Percentiles rank a stretch among this genome's conserved stretches.
Conservation (phyloP, 2,888 invertebrate genomes). For the Pegoplata infirma region DNA sequence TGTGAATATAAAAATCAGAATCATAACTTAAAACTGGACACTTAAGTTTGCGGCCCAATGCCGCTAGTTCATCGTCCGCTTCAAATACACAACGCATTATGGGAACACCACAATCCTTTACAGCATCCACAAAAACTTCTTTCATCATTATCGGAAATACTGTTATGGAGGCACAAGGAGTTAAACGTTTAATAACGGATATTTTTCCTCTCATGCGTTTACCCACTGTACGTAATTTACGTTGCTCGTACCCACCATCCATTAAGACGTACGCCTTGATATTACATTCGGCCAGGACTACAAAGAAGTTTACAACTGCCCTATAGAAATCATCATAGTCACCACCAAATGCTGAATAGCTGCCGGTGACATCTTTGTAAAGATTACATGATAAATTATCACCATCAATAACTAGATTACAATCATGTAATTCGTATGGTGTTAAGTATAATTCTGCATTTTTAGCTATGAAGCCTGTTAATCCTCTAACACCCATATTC, state of each 20-base stretch:
- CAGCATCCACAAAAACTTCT: slow-evolving; percentile 86
- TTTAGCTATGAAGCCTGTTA: slow-evolving; percentile 88
- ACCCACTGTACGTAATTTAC: slow-evolving; percentile 84
- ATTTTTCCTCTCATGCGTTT: slow-evolving; percentile 82
- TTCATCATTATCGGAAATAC: slow-evolving; percentile 88
- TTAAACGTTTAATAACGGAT: slow-evolving; percentile 80
- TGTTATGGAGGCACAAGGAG: slow-evolving; percentile 80
- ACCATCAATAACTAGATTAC: slow-evolving; percentile 88
- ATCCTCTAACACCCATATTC: slow-evolving; percentile 90
- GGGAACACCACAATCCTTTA: slow-evolving; percentile 82
- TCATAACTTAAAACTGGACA: slow-evolving; percentile 95
- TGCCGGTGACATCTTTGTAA: slow-evolving; percentile 82
- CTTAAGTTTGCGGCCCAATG: slow-evolving; percentile 85
- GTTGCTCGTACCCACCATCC: slow-evolving; percentile 87
- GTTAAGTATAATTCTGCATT: slow-evolving; percentile 83
- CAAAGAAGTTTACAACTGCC: slow-evolving; percentile 83
- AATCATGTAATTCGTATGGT: slow-evolving; percentile 82
- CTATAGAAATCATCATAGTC: slow-evolving; percentile 89
- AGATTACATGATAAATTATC: slow-evolving; percentile 86
- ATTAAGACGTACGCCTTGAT: slow-evolving; percentile 86
- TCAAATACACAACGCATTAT: slow-evolving; percentile 90
- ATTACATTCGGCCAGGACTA: slow-evolving; percentile 84
- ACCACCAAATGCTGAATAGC: slow-evolving; percentile 88
- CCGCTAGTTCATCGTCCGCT: slow-evolving; percentile 93
- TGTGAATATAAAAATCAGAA: slow-evolving; percentile 95